These are phyloP conservation scores for Halyomorpha halys DNA, from an alignment of 1,140 invertebrate species.

Conservation along the genomic window DNA sequence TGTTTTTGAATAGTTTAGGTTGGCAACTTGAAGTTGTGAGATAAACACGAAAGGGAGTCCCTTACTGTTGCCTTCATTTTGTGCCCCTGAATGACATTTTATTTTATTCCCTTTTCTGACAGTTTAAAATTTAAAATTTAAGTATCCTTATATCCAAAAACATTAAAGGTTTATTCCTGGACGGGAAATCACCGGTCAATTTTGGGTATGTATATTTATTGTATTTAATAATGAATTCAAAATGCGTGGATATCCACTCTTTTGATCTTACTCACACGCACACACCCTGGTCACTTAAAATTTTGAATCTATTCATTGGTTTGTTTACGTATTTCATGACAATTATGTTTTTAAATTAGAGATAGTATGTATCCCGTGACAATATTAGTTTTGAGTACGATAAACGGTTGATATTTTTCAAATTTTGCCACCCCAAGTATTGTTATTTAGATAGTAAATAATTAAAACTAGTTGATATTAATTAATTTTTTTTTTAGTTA, in stretches of 20 bases:
- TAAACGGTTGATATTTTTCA: no score
- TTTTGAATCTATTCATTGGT: not conserved
- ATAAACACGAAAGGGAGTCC: slow-evolving; percentile 8
- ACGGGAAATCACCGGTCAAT: no score
- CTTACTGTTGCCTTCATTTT: slow-evolving; percentile 5
- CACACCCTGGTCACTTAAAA: slow-evolving; percentile 3
- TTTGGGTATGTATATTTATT: not conserved
- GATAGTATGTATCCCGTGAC: no score
- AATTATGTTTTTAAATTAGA: no score
- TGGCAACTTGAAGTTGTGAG: slow-evolving; percentile 10
- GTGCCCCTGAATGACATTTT: slow-evolving; percentile 16
- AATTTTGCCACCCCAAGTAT: no score
- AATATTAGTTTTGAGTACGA: no score
- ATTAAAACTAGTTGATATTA: no score
- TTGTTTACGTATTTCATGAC: no score
- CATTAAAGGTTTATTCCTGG: not conserved
- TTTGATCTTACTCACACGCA: slow-evolving; percentile 2
- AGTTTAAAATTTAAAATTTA: not conserved
- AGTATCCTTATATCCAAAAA: not conserved
- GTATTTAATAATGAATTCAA: not conserved
- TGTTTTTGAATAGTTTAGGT: slow-evolving; percentile 10
- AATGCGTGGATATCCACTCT: slow-evolving; percentile 8
- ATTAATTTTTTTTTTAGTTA: no score
- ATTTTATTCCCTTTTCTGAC: not conserved
- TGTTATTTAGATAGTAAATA: no score